phyloP scores from a whole-genome alignment of 2,888 invertebrate species.

The Netelia melanura region DNA sequence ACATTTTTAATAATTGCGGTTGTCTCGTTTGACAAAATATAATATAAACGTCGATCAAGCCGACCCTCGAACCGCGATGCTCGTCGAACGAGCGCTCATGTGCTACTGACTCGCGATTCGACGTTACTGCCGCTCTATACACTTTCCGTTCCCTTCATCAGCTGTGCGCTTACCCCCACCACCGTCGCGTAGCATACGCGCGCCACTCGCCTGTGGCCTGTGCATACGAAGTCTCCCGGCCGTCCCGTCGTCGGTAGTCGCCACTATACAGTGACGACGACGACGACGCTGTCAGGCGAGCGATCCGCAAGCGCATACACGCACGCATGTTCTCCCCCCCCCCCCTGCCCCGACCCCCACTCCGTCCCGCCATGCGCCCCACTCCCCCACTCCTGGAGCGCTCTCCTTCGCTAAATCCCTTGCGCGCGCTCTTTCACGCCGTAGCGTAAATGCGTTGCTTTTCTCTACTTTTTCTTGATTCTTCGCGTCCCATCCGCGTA shows the following conservation, averaged over 20 bases:
- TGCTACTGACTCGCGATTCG: constrained; percentile 82
- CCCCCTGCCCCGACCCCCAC: constrained; percentile 69
- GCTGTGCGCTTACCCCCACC: constrained; percentile 86
- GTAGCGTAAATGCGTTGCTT: too few species aligned
- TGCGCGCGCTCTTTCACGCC: too few species aligned
- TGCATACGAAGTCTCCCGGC: not conserved
- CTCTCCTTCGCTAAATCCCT: constrained; percentile 32
- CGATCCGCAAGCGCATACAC: constrained; percentile 79
- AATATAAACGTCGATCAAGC: constrained; percentile 55
- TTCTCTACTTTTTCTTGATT: too few species aligned
- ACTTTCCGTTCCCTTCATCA: constrained; percentile 85
- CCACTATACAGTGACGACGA: not conserved
- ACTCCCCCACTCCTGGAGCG: not conserved
- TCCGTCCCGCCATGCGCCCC: too few species aligned
- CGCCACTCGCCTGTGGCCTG: constrained; percentile 38
- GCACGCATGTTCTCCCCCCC: constrained; percentile 79
- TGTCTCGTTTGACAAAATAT: constrained; percentile 9
- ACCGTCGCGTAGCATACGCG: constrained; percentile 51
- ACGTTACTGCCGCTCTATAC: constrained; percentile 86
- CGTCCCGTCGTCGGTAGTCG: not conserved
- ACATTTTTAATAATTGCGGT: constrained; percentile 69
- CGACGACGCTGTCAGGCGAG: not conserved
- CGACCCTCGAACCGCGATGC: constrained; percentile 75
- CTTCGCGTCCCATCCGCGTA: too few species aligned
- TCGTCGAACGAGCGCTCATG: constrained; percentile 85